Evolutionary conservation across 2,113 vertebrate species (phyloP).

Genomic region (Proterorhinus semilunaris): DNA sequence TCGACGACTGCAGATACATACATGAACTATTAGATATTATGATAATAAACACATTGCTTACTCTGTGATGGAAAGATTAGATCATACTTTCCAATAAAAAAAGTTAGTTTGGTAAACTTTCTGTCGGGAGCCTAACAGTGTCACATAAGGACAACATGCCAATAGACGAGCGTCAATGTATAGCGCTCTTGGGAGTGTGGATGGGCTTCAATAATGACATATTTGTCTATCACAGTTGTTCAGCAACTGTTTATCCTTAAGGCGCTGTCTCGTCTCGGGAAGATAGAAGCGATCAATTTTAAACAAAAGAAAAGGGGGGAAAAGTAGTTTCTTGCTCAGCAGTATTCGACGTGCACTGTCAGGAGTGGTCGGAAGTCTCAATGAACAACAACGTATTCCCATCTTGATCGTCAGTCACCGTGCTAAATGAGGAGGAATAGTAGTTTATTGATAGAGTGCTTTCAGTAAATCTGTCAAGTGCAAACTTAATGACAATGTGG

Average conservation of each 20-base stretch:
- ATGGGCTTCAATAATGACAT: slow-evolving; percentile 1
- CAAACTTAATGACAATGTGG: slow-evolving; percentile 24
- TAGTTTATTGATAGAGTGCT: slow-evolving; percentile 5
- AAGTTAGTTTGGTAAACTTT: not conserved
- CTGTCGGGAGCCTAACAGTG: not conserved
- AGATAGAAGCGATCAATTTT: slow-evolving; percentile 13
- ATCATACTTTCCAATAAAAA: not conserved
- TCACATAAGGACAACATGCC: slow-evolving; percentile 4
- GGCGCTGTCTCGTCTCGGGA: slow-evolving; percentile 7
- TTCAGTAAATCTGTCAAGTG: slow-evolving; percentile 34
- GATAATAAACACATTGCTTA: not conserved
- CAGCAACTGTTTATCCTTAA: slow-evolving; percentile 7
- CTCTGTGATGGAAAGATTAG: not conserved
- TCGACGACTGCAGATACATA: not conserved
- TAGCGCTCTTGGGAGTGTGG: not conserved
- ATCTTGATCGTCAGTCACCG: slow-evolving; percentile 12
- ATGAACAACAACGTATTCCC: slow-evolving; percentile 1
- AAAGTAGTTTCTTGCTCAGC: not conserved
- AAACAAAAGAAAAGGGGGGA: not conserved
- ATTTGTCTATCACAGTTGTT: slow-evolving; percentile 10
- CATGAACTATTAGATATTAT: not conserved
- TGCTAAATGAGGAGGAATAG: slow-evolving; percentile 4
- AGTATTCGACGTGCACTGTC: slow-evolving; percentile 6
- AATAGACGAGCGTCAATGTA: not conserved
- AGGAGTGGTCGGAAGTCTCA: not conserved